Evolutionary conservation across 2,888 invertebrate genomes (phyloP).

Genomic region (Ashinkailepas kermadecensis): DNA sequence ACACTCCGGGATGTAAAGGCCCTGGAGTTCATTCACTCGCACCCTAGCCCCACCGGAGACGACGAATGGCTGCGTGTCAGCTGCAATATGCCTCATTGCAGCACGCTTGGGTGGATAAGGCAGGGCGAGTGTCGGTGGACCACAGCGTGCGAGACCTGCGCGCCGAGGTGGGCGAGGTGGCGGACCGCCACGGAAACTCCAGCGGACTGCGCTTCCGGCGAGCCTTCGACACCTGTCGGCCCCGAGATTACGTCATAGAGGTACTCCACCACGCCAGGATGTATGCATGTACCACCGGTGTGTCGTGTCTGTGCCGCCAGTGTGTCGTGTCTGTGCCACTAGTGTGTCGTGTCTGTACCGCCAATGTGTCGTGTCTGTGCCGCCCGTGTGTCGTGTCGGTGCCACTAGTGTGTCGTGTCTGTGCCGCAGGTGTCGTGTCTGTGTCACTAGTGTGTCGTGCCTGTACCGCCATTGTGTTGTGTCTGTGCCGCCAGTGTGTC

Average conservation of each 20-base stretch:
- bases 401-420: no score
- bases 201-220: conserved; percentile 63
- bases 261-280: conserved; percentile 41
- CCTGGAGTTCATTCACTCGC: background rate
- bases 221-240: conserved; percentile 77
- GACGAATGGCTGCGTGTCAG: no score
- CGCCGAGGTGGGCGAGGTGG: conserved; percentile 53
- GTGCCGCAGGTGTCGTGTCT: no score
- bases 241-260: conserved; percentile 64
- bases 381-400: conserved; percentile 52
- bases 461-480: no score
- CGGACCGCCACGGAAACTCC: conserved; percentile 49
- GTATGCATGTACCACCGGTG: no score
- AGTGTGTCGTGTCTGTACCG: background rate
- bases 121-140: conserved; percentile 60
- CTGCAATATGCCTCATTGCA: conserved; percentile 40
- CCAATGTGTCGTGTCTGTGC: background rate
- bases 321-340: no score
- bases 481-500: background rate
- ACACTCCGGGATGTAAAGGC: background rate
- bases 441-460: no score
- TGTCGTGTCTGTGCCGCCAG: no score
- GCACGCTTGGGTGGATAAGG: conserved; percentile 63
- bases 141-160: conserved; percentile 54
- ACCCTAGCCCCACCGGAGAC: no score